Evolutionary conservation across 2,797 vertebrate genomes (phyloP).

Genomic region (Girardinus metallicus): DNA sequence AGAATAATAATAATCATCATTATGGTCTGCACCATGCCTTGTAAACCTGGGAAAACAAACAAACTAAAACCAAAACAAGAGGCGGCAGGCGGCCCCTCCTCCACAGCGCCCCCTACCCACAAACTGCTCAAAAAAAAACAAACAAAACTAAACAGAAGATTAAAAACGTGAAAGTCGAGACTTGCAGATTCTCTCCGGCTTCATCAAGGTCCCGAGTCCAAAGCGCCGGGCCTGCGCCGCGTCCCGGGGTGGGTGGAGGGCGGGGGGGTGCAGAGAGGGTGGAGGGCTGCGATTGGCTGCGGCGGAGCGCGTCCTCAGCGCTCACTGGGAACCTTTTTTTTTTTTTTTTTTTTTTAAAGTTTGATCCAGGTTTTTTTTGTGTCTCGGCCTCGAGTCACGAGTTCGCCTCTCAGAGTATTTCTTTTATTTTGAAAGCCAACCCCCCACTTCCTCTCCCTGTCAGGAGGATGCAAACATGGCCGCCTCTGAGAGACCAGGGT

Average conservation of each 20-base stretch:
- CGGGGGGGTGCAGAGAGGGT: neutral
- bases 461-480: slow-evolving; percentile 20
- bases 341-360: neutral
- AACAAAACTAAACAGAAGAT: slow-evolving; percentile 39
- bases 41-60: slow-evolving; percentile 90
- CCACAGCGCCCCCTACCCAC: neutral
- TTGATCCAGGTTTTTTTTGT: slow-evolving; percentile 2
- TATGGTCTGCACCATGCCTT: slow-evolving; percentile 91
- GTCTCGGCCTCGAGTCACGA: slow-evolving; percentile 12
- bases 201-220: slow-evolving; percentile 64
- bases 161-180: slow-evolving; percentile 62
- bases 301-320: slow-evolving; percentile 13
- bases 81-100: slow-evolving; percentile 39
- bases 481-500: slow-evolving; percentile 31
- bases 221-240: slow-evolving; percentile 43
- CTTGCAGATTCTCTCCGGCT: slow-evolving; percentile 61
- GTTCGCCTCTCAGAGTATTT: slow-evolving; percentile 30
- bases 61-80: slow-evolving; percentile 58
- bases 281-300: neutral
- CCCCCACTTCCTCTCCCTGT: slow-evolving; percentile 31
- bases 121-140: neutral
- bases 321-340: slow-evolving; percentile 24
- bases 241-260: slow-evolving; percentile 41
- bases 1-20: slow-evolving; percentile 68
- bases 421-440: slow-evolving; percentile 28